Conservation (phyloP, 2,888 invertebrate genomes). For the Xestia ashworthii region DNA sequence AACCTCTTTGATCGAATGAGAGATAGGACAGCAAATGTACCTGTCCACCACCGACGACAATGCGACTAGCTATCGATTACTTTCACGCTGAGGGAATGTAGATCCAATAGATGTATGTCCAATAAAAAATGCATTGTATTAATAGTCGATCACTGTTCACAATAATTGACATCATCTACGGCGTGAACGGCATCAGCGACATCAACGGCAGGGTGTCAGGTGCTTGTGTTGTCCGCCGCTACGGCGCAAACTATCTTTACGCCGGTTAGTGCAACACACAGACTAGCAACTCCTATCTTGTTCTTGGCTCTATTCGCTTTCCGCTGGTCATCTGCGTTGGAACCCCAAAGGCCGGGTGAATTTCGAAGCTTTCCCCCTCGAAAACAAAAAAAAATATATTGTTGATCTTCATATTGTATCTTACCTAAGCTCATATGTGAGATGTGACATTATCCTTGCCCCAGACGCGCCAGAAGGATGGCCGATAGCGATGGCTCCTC, state of each 20-base stretch:
- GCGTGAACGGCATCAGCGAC: no score
- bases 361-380: background rate
- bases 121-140: no score
- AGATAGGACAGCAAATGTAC: background rate
- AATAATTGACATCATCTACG: no score
- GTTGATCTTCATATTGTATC: background rate
- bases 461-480: slow-evolving; percentile 98
- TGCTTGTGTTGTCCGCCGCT: no score
- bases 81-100: background rate
- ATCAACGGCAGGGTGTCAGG: no score
- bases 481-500: slow-evolving; percentile 98
- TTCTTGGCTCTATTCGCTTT: background rate
- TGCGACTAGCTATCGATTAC: background rate
- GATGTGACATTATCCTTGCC: slow-evolving; percentile 87
- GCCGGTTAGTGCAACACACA: background rate
- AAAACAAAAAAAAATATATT: background rate
- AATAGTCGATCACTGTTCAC: background rate
- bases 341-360: background rate
- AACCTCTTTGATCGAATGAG: background rate
- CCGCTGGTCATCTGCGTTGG: background rate
- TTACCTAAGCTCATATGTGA: slow-evolving; percentile 10
- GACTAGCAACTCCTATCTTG: background rate
- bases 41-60: background rate
- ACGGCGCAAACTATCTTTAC: background rate
- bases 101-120: background rate